Percentiles rank a stretch among this genome's conserved stretches.
These are phyloP conservation scores for Gonocerus acuteangulatus DNA, from an alignment of 2,888 invertebrate species.

Conservation along the genomic window DNA sequence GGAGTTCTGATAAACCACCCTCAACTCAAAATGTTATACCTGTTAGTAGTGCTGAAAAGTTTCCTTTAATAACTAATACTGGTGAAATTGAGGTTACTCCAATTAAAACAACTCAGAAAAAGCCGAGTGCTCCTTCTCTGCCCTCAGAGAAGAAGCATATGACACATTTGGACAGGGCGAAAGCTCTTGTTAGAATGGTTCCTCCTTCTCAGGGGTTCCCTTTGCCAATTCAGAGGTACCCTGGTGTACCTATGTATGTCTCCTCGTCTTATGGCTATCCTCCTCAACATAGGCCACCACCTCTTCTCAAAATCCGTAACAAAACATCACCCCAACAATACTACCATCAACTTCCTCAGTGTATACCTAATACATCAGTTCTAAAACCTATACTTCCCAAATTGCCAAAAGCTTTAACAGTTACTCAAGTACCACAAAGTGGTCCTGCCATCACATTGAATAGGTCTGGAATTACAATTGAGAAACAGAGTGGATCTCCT, in stretches of 20 bases:
- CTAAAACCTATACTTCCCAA: constrained; percentile 38
- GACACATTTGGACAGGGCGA: constrained; percentile 31
- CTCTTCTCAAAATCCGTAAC: constrained; percentile 4
- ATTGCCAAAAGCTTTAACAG: constrained; percentile 66
- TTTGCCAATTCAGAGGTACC: constrained; percentile 17
- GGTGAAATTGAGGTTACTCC: constrained; percentile 31
- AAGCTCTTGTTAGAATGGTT: constrained; percentile 32
- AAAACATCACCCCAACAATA: constrained; percentile 13
- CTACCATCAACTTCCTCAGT: constrained; percentile 4
- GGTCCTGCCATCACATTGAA: constrained; percentile 21
- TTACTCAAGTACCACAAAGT: constrained; percentile 56
- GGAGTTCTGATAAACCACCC: constrained; percentile 36
- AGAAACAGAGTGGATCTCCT: constrained; percentile 31
- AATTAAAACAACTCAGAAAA: constrained; percentile 11
- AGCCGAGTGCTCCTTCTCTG: neutral
- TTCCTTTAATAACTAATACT: constrained; percentile 35
- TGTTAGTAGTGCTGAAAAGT: constrained; percentile 23
- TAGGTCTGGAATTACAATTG: constrained; percentile 35
- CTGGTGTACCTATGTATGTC: constrained; percentile 14
- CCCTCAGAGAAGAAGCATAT: constrained; percentile 2
- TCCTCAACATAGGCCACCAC: constrained; percentile 22
- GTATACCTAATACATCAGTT: neutral
- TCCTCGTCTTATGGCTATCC: neutral
- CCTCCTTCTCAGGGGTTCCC: constrained; percentile 12
- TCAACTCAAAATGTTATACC: constrained; percentile 32